These are phyloP conservation scores for Lasioglossum villosulum DNA, from an alignment of 2,888 invertebrate genomes.

Conservation along the genomic window DNA sequence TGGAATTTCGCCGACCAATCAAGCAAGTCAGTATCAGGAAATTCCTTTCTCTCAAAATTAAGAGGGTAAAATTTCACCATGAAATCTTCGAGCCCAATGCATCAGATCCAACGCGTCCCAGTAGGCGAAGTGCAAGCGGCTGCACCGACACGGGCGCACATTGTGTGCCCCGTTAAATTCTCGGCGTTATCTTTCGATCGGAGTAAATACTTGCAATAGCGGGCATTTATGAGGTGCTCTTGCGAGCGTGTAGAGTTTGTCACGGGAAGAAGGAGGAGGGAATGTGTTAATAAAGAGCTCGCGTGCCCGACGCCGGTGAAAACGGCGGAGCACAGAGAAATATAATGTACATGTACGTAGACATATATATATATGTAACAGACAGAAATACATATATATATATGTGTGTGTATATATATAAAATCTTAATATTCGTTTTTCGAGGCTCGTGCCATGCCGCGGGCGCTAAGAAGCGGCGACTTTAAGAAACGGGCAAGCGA, in stretches of 20 bases:
- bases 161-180: background rate
- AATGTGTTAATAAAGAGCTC: conserved; percentile 54
- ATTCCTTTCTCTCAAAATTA: background rate
- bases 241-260: background rate
- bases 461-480: conserved; percentile 17
- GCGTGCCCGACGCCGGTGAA: conserved; percentile 21
- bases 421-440: conserved; percentile 31
- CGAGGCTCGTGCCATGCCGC: conserved; percentile 57
- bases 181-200: background rate
- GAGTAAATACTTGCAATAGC: background rate
- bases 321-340: conserved; percentile 20
- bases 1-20: background rate
- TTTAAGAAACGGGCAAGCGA: conserved; percentile 32
- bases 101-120: background rate
- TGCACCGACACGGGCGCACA: background rate
- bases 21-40: background rate
- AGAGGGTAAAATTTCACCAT: background rate
- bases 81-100: background rate
- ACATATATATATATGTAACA: too few relatives aligned
- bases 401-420: background rate
- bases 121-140: background rate
- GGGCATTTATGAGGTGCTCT: background rate
- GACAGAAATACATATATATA: too few relatives aligned
- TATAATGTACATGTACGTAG: background rate
- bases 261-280: background rate